These are phyloP conservation scores for Hoplodrina ambigua DNA, from an alignment of 2,888 invertebrate species.

Conservation along the genomic window DNA sequence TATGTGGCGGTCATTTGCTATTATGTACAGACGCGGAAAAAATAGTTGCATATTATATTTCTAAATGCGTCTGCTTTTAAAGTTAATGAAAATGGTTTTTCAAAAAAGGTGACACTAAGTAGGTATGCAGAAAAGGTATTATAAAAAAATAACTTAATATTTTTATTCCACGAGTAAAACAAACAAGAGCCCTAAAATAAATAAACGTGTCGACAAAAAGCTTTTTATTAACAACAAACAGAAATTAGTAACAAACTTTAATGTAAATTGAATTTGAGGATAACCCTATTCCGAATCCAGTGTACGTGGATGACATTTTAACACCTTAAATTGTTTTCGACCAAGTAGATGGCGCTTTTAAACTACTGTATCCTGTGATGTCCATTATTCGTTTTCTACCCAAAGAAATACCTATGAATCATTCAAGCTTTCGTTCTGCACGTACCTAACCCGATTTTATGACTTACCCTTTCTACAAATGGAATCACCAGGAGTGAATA, in stretches of 20 bases:
- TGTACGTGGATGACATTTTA: slow-evolving; percentile 7
- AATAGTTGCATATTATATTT: too few species aligned
- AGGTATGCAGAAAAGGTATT: neutral
- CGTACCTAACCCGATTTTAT: slow-evolving; percentile 41
- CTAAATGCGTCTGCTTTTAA: too few species aligned
- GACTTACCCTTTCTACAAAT: slow-evolving; percentile 96
- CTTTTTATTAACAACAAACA: neutral
- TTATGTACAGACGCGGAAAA: too few species aligned
- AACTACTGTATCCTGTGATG: slow-evolving; percentile 15
- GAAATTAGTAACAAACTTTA: neutral
- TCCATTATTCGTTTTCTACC: slow-evolving; percentile 23
- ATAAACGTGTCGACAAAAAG: neutral
- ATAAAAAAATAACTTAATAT: neutral
- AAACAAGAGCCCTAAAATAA: neutral
- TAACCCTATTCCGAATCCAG: neutral
- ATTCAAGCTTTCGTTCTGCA: slow-evolving; percentile 1
- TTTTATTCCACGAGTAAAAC: neutral
- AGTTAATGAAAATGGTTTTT: too few species aligned
- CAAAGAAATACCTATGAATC: slow-evolving; percentile 30
- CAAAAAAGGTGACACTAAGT: too few species aligned
- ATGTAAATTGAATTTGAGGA: neutral
- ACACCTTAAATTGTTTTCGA: slow-evolving; percentile 6
- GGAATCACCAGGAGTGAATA: slow-evolving; percentile 99
- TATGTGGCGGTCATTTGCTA: too few species aligned
- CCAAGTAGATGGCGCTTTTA: neutral